Conservation (phyloP, 2,888 invertebrate genomes). For the Eumerus sabulonum region DNA sequence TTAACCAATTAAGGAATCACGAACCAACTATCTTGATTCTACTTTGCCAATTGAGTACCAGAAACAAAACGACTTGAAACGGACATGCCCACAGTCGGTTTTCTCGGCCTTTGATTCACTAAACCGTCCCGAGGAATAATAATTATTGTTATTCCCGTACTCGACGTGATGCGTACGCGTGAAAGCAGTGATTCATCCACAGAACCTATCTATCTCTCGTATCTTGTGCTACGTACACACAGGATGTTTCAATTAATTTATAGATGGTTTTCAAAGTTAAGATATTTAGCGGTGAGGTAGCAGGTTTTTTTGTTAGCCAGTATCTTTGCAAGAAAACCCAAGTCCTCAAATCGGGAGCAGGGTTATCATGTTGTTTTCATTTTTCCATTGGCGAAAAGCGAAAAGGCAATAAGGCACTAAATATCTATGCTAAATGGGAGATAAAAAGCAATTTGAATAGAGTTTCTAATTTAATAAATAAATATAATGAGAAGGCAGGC, state of each 20-base stretch:
- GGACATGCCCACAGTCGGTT: too few relatives aligned
- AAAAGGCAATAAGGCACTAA: constrained; percentile 31
- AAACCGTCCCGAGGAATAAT: too few relatives aligned
- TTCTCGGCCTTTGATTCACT: too few relatives aligned
- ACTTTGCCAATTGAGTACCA: too few relatives aligned
- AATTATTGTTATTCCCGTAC: too few relatives aligned
- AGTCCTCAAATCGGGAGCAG: constrained; percentile 59
- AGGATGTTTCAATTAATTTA: constrained; percentile 65
- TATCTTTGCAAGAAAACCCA: constrained; percentile 22
- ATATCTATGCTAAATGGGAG: constrained; percentile 63
- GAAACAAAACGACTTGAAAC: too few relatives aligned
- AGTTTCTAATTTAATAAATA: constrained; percentile 65
- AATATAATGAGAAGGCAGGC: constrained; percentile 51
- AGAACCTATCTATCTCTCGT: too few relatives aligned
- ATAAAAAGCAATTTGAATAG: constrained; percentile 63
- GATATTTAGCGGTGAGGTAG: constrained; percentile 13
- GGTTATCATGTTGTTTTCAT: constrained; percentile 37
- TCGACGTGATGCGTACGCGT: too few relatives aligned
- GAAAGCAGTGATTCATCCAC: too few relatives aligned
- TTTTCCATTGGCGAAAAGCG: constrained; percentile 16
- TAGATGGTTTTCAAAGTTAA: constrained; percentile 41
- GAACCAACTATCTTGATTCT: too few relatives aligned
- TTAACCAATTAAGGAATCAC: too few relatives aligned
- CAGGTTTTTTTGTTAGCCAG: not conserved
- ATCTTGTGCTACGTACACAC: constrained; percentile 28